Conservation (phyloP, 2,797 vertebrate genomes). For the Acipenser ruthenus region DNA sequence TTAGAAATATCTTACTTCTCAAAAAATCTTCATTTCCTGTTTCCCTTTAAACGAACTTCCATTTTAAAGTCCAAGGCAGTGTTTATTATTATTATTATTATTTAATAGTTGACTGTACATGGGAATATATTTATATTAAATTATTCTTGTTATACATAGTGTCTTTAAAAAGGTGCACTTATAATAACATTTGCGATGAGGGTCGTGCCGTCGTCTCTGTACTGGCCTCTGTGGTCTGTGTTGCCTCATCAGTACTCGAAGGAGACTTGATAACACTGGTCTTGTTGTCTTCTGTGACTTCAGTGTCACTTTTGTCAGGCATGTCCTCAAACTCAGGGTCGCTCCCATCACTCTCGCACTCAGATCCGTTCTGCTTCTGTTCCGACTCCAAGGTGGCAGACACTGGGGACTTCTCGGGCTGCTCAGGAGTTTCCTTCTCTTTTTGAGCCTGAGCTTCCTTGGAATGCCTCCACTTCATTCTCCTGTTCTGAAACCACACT, state of each 20-base stretch:
- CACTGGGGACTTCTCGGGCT: conserved; percentile 52
- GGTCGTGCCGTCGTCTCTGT: conserved; percentile 36
- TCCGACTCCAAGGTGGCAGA: conserved; percentile 45
- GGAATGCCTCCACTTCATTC: conserved; percentile 96
- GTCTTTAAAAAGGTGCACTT: conserved; percentile 22
- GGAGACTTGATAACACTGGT: conserved; percentile 66
- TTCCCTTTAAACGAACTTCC: conserved; percentile 15
- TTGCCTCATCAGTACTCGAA: conserved; percentile 34
- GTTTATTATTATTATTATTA: not conserved
- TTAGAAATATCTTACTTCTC: too few species aligned
- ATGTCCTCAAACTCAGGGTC: conserved; percentile 81
- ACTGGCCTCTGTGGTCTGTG: conserved; percentile 15
- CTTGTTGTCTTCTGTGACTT: conserved; percentile 63
- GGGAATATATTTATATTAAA: conserved; percentile 18
- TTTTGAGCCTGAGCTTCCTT: conserved; percentile 96
- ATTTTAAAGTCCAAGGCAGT: not conserved
- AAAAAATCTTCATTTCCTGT: conserved; percentile 1
- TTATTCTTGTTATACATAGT: conserved; percentile 7
- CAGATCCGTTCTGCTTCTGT: conserved; percentile 65
- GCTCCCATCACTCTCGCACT: conserved; percentile 81
- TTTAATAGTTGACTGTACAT: not conserved
- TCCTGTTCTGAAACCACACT: conserved; percentile 93
- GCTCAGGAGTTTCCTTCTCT: conserved; percentile 80
- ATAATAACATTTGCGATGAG: conserved; percentile 44
- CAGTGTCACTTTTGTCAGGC: conserved; percentile 62